Conservation (phyloP, 2,113 vertebrate species). For the Oncorhynchus tshawytscha region DNA sequence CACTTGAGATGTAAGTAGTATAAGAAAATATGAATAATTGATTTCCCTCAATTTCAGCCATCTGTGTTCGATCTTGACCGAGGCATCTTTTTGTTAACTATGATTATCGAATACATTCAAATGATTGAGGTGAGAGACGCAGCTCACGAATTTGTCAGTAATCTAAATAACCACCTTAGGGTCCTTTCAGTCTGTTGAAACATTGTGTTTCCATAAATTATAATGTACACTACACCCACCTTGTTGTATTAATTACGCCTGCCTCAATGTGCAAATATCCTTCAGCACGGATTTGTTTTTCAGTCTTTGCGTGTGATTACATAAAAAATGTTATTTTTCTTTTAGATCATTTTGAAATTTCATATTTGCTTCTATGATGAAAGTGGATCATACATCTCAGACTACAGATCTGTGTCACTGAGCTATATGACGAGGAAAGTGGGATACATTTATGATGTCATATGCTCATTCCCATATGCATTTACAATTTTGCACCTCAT, state of each 20-base stretch:
- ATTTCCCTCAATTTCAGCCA: conserved; percentile 3
- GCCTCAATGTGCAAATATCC: not conserved
- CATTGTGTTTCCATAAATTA: not conserved
- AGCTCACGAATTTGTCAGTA: not conserved
- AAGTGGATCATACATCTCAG: conserved; percentile 15
- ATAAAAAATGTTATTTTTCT: not conserved
- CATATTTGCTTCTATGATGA: conserved; percentile 30
- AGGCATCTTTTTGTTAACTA: conserved; percentile 6
- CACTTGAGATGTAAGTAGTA: no score
- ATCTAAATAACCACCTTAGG: not conserved
- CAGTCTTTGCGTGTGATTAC: not conserved
- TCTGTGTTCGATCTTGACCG: not conserved
- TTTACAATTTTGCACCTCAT: not conserved
- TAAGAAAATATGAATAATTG: not conserved
- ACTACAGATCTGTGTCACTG: conserved; percentile 24
- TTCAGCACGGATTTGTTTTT: not conserved
- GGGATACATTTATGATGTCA: conserved; percentile 26
- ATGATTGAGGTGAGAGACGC: conserved; percentile 23
- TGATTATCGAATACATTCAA: conserved; percentile 18
- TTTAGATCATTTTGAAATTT: conserved; percentile 35
- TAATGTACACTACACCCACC: not conserved
- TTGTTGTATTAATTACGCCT: not conserved
- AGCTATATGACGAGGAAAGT: conserved; percentile 23
- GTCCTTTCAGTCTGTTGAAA: not conserved
- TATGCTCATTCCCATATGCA: conserved; percentile 29